A percentile compares a stretch with the other conserved stretches of the same genome.
These are phyloP conservation scores for Euwallacea fornicatus DNA, from an alignment of 1,140 invertebrate species.

Conservation along the genomic window DNA sequence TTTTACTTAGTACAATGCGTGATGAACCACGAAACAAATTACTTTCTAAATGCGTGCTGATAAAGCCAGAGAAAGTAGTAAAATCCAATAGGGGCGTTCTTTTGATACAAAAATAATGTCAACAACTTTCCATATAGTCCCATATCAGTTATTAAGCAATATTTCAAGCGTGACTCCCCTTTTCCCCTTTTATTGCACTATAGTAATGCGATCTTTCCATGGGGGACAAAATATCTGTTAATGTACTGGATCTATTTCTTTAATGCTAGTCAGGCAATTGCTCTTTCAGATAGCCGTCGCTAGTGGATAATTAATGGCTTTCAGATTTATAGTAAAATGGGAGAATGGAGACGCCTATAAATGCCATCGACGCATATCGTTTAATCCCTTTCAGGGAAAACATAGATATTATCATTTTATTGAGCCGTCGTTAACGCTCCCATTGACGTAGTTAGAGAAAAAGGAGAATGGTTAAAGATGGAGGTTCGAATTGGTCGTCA, in stretches of 20 bases:
- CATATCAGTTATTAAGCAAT: slow-evolving; percentile 15
- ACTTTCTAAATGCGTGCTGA: too few species aligned
- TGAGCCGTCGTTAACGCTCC: too few species aligned
- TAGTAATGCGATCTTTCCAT: background rate
- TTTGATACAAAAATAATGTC: too few species aligned
- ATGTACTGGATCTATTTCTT: slow-evolving; percentile 24
- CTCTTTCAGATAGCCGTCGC: slow-evolving; percentile 19
- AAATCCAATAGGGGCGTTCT: too few species aligned
- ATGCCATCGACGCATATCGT: background rate
- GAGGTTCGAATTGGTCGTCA: too few species aligned
- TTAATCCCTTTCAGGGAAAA: slow-evolving; percentile 8
- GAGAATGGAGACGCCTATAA: background rate
- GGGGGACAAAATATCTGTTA: slow-evolving; percentile 22
- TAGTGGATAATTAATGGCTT: slow-evolving; percentile 20
- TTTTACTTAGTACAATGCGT: too few species aligned
- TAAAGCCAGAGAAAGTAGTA: too few species aligned
- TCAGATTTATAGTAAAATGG: slow-evolving; percentile 27
- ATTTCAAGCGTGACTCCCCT: slow-evolving; percentile 10
- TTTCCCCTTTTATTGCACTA: slow-evolving; percentile 2
- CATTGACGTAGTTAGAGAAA: too few species aligned
- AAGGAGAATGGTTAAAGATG: too few species aligned
- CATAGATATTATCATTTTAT: slow-evolving; percentile 14
- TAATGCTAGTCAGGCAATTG: slow-evolving; percentile 8
- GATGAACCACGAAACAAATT: too few species aligned
- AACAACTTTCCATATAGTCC: background rate